Percentiles rank a stretch among this genome's conserved stretches.
Conservation (phyloP, 2,113 vertebrate species). For the Paraplagusia blochii region DNA sequence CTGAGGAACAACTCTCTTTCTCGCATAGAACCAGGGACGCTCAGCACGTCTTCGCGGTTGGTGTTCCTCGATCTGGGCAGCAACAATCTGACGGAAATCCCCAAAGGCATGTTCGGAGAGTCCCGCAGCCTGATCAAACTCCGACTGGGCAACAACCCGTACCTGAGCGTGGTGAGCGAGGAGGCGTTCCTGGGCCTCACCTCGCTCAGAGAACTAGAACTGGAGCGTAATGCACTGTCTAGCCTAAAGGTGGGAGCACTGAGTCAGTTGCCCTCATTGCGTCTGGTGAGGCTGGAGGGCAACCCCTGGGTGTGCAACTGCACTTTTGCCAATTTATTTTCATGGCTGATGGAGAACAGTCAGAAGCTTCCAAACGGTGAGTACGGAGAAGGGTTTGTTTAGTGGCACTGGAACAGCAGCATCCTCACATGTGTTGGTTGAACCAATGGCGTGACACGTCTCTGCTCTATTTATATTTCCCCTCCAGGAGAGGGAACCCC, state of each 20-base stretch:
- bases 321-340: constrained; percentile 91
- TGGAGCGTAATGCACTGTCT: constrained; percentile 88
- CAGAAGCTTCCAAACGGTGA: constrained; percentile 93
- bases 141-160: constrained; percentile 88
- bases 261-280: constrained; percentile 85
- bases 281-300: constrained; percentile 87
- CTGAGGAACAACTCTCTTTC: constrained; percentile 93
- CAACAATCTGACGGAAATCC: constrained; percentile 93
- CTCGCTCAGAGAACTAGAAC: constrained; percentile 89
- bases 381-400: constrained; percentile 26
- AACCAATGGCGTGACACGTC: constrained; percentile 43
- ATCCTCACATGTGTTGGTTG: constrained; percentile 29
- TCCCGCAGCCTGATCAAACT: constrained; percentile 89
- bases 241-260: constrained; percentile 84
- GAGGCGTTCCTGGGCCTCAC: constrained; percentile 90
- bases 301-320: constrained; percentile 98
- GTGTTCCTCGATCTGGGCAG: constrained; percentile 93
- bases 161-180: constrained; percentile 85
- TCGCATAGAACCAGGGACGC: constrained; percentile 86
- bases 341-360: constrained; percentile 90
- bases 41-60: constrained; percentile 89
- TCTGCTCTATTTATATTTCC: constrained; percentile 65
- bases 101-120: constrained; percentile 85
- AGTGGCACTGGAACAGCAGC: constrained; percentile 18
- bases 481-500: constrained; percentile 64